phyloP scores from a whole-genome alignment of 2,888 invertebrate genomes.

The Rhingia campestris region DNA sequence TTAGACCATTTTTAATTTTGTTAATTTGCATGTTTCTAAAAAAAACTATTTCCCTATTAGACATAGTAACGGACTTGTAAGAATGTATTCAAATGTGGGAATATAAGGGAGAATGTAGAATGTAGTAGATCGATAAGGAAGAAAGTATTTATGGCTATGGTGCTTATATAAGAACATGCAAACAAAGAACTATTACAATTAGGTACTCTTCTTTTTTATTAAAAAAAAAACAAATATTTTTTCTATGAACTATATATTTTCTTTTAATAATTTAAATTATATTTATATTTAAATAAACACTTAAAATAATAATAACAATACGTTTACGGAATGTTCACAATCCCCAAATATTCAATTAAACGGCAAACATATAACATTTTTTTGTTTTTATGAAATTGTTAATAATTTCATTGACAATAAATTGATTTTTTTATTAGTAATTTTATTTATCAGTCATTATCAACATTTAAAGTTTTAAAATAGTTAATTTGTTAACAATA shows the following conservation, averaged over 20 bases:
- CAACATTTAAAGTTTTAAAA: slow-evolving; percentile 59
- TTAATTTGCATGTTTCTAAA: too few species aligned
- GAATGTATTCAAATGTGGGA: too few species aligned
- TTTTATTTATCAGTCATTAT: slow-evolving; percentile 58
- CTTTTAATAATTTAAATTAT: slow-evolving; percentile 24
- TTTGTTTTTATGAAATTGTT: slow-evolving; percentile 37
- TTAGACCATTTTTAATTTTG: too few species aligned
- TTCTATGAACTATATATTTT: not conserved
- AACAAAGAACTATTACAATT: too few species aligned
- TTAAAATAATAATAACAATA: slow-evolving; percentile 50
- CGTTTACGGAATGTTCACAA: slow-evolving; percentile 37
- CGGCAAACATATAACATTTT: slow-evolving; percentile 58
- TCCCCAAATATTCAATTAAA: slow-evolving; percentile 38
- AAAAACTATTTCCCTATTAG: too few species aligned
- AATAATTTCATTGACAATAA: slow-evolving; percentile 44
- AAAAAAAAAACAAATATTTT: not conserved
- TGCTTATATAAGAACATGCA: too few species aligned
- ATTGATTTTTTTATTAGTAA: slow-evolving; percentile 43
- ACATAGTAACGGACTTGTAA: too few species aligned
- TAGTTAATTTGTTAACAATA: slow-evolving; percentile 53
- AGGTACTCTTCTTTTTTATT: too few species aligned
- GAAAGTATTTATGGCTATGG: too few species aligned
- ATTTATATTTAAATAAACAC: slow-evolving; percentile 21
- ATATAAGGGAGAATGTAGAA: too few species aligned
- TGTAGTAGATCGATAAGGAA: too few species aligned